Conservation (phyloP, 2,888 invertebrate genomes). For the Heteromurus nitidus region DNA sequence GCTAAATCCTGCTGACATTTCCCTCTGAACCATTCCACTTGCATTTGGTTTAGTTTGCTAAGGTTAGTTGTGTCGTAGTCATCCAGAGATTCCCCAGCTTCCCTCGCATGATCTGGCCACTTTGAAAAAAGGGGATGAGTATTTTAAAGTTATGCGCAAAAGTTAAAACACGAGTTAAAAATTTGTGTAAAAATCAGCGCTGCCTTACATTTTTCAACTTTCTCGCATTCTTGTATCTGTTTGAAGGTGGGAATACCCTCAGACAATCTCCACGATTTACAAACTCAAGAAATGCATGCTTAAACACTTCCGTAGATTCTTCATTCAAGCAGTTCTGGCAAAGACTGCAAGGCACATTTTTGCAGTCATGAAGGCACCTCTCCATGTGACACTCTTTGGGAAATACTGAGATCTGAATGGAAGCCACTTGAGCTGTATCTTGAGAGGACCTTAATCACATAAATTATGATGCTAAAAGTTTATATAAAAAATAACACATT, state of each 20-base stretch:
- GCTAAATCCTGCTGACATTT: constrained; percentile 87
- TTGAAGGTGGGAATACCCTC: constrained; percentile 85
- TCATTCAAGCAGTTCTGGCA: constrained; percentile 86
- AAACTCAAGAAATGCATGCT: constrained; percentile 87
- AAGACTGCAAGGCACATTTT: constrained; percentile 80
- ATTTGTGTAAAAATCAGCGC: neutral
- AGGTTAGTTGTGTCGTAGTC: constrained; percentile 75
- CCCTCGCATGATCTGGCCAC: neutral
- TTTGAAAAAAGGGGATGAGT: neutral
- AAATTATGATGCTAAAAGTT: too few species aligned
- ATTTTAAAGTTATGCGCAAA: neutral
- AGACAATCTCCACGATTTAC: constrained; percentile 86
- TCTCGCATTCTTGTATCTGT: constrained; percentile 62
- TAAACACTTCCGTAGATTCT: constrained; percentile 79
- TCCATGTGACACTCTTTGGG: constrained; percentile 81
- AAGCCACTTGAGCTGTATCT: constrained; percentile 82
- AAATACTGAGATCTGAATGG: constrained; percentile 87
- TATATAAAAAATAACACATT: too few species aligned
- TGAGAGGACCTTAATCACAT: too few species aligned
- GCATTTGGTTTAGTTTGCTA: constrained; percentile 83
- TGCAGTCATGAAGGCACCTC: constrained; percentile 81
- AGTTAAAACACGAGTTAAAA: neutral
- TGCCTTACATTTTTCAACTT: neutral
- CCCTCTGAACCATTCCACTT: constrained; percentile 90
- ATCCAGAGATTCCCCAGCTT: constrained; percentile 51